phyloP scores from a whole-genome alignment of 2,888 invertebrate genomes.

The Brachyopa scutellaris region DNA sequence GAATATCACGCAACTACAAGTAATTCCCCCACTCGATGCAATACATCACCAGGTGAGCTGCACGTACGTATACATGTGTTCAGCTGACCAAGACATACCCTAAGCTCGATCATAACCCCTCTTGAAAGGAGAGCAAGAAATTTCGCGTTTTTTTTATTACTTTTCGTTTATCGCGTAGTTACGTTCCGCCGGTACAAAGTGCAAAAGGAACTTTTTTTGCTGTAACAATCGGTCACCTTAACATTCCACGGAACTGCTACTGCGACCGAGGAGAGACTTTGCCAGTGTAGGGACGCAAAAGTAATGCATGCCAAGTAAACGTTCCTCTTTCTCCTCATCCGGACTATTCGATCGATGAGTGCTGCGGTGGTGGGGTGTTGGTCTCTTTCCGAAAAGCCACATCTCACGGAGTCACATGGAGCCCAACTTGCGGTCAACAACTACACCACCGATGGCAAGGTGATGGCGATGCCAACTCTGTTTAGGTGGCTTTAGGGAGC shows the following conservation, averaged over 20 bases:
- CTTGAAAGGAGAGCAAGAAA: background rate
- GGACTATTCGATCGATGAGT: too few relatives aligned
- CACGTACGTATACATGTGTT: background rate
- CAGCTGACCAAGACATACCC: conserved; percentile 6
- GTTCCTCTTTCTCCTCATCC: conserved; percentile 3
- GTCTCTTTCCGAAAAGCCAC: conserved; percentile 41
- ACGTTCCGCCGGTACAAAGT: conserved; percentile 31
- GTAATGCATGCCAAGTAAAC: conserved; percentile 46
- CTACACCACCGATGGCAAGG: conserved; percentile 37
- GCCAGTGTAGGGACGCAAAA: conserved; percentile 29
- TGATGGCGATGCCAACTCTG: conserved; percentile 48
- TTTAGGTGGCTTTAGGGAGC: conserved; percentile 37
- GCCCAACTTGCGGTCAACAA: conserved; percentile 53
- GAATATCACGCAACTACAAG: background rate
- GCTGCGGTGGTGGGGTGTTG: conserved; percentile 2
- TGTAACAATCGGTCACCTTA: conserved; percentile 24
- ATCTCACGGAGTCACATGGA: conserved; percentile 42
- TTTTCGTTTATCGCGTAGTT: background rate
- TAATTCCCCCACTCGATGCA: background rate
- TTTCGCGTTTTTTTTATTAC: background rate
- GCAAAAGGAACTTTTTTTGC: conserved; percentile 16
- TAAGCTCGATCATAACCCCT: background rate
- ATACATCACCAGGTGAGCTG: background rate
- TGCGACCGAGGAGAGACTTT: conserved; percentile 1
- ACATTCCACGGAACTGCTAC: conserved; percentile 38